Evolutionary conservation across 1,140 invertebrate genomes (phyloP), one percentile per base, ranked within the genome.

Genomic region (Lamellibrachia luymesi): DNA sequence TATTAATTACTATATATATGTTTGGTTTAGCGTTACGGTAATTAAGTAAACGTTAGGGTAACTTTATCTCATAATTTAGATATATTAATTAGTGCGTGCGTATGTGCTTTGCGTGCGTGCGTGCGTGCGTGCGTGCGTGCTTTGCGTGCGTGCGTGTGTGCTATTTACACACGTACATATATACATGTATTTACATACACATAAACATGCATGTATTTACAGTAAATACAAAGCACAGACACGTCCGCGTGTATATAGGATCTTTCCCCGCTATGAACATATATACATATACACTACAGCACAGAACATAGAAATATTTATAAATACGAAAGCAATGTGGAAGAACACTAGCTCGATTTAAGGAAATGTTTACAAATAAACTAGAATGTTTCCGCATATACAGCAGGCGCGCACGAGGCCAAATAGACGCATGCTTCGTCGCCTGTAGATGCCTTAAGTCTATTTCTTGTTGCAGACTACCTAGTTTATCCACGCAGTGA

Each of bases 351-450:
- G 64, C 6, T 80, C 5, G 64, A 80, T 22, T 80, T 80, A 80
- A 80, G 64, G 64, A 80, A 22, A 80, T 80, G 64, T 80, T 80
- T 80, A 80, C 64, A 80, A 80, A 80, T 80, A 80, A 80, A 80
- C 64, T 80, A 80, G 64, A 80, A 80, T 80, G 64, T 80, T 80
- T 80, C 64, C 13, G 64, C 64, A 80, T 80, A 80, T 80, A 80
- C 64, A 80, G 64, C 64, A 80, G 64, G 25, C 8, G 17, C 64
- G 17, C 17, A 22, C 64, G 64, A 17, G 64, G 2, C 64, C 13
- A 10, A 22, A 80, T 2, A 10, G 64, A 80, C 64, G 64, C 7
- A 22, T 80, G 64, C 64, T 2, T 80, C 64, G 13, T 22, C 5
- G 64, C 64, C 64, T 80, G 25, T 80, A 22, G 13, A 80, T 80